Evolutionary conservation across 2,113 vertebrate genomes (phyloP).

Genomic region (Prinia subflava): DNA sequence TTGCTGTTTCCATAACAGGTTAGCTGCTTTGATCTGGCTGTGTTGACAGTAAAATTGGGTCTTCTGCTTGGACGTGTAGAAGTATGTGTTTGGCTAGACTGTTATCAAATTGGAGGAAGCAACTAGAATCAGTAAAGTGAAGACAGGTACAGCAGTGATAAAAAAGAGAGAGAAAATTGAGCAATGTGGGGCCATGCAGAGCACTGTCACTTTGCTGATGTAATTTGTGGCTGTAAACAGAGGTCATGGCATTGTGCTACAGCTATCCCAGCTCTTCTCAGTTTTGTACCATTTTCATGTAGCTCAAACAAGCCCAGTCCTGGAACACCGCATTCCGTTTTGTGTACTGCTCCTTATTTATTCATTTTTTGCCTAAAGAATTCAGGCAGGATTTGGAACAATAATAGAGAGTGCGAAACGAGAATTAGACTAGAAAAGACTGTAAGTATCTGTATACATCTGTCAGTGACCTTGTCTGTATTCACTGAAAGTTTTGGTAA

Average conservation of each 20-base stretch:
- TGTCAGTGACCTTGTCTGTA: background rate
- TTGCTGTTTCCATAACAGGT: background rate
- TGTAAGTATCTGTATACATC: accelerated
- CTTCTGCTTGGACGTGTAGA: slow-evolving; percentile 18
- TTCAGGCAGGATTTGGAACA: background rate
- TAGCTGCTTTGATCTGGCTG: slow-evolving; percentile 14
- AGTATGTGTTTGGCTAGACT: background rate
- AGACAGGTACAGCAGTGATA: background rate
- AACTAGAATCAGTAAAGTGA: background rate
- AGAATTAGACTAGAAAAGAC: background rate
- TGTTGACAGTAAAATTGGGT: slow-evolving; percentile 24
- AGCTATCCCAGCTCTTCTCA: background rate
- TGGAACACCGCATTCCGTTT: background rate
- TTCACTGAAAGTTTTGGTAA: background rate
- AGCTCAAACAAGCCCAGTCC: background rate
- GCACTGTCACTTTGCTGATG: background rate
- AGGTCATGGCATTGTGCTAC: background rate
- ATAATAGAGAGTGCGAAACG: background rate
- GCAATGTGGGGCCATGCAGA: background rate
- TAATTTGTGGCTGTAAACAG: background rate
- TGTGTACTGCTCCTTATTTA: background rate
- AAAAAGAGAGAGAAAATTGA: background rate
- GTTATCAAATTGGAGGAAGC: background rate
- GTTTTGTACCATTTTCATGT: background rate
- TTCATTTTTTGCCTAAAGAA: background rate